Evolutionary conservation across 2,888 invertebrate genomes (phyloP).

Genomic region (Pachliopta kotzebuea): DNA sequence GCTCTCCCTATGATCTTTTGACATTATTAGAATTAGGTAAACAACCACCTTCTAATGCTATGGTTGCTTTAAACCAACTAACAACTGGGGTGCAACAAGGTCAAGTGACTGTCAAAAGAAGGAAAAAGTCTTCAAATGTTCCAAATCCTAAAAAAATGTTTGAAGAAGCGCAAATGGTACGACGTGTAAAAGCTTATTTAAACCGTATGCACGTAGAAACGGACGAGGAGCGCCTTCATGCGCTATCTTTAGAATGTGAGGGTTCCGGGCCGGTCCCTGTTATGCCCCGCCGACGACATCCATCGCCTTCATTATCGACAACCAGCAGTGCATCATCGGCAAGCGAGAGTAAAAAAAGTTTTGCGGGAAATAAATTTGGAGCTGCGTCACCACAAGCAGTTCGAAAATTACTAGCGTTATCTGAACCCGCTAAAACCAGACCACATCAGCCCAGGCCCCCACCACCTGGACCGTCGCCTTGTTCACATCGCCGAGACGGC

Average conservation of each 20-base stretch:
- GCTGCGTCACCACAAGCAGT: constrained; percentile 98
- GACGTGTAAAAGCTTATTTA: constrained; percentile 97
- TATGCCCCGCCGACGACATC: constrained; percentile 89
- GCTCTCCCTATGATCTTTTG: constrained; percentile 93
- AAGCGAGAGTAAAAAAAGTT: constrained; percentile 85
- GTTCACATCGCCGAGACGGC: constrained; percentile 82
- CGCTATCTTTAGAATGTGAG: constrained; percentile 95
- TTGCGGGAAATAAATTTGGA: constrained; percentile 86
- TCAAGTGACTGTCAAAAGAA: constrained; percentile 92
- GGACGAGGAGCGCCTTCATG: constrained; percentile 94
- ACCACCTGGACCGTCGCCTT: constrained; percentile 83
- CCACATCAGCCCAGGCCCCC: constrained; percentile 90
- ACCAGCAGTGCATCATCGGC: constrained; percentile 95
- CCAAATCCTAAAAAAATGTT: constrained; percentile 99
- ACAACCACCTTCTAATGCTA: constrained; percentile 92
- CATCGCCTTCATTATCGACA: constrained; percentile 95
- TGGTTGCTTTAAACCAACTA: constrained; percentile 93
- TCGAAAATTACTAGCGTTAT: constrained; percentile 94
- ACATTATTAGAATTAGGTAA: constrained; percentile 92
- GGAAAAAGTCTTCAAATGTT: constrained; percentile 93
- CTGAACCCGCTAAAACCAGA: constrained; percentile 92
- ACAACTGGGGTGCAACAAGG: constrained; percentile 86
- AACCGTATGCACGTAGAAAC: constrained; percentile 94
- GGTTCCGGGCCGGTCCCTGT: constrained; percentile 82
- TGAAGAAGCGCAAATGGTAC: constrained; percentile 99